phyloP scores from a whole-genome alignment of 1,140 invertebrate species.

The Nylanderia fulva region DNA sequence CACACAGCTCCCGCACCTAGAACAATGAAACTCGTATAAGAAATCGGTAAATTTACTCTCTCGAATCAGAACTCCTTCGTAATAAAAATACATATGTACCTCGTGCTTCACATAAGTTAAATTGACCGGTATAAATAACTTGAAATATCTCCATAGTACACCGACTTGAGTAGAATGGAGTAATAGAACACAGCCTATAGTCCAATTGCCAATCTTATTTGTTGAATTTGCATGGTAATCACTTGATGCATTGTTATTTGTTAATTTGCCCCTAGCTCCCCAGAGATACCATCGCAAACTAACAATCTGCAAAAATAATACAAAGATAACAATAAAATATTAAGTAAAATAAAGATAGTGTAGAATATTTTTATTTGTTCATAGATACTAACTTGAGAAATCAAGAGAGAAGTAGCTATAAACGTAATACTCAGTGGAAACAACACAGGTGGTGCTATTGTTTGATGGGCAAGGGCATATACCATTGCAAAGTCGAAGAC shows the following conservation, averaged over 20 bases:
- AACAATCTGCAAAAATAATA: slow-evolving; percentile 76
- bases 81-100: slow-evolving; percentile 85
- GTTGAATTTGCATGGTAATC: slow-evolving; percentile 72
- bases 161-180: slow-evolving; percentile 93
- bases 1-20: slow-evolving; percentile 89
- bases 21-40: not conserved
- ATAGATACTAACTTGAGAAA: slow-evolving; percentile 89
- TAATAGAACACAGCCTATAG: slow-evolving; percentile 86
- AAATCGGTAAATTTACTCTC: not conserved
- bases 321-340: not conserved
- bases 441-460: slow-evolving; percentile 86
- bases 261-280: slow-evolving; percentile 83
- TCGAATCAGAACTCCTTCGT: not conserved
- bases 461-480: slow-evolving; percentile 91
- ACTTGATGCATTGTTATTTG: slow-evolving; percentile 64
- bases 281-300: slow-evolving; percentile 85
- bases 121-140: slow-evolving; percentile 95
- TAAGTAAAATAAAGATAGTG: not conserved
- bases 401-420: slow-evolving; percentile 90
- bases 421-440: slow-evolving; percentile 89
- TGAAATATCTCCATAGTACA: slow-evolving; percentile 95
- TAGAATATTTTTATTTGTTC: not conserved
- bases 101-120: slow-evolving; percentile 93
- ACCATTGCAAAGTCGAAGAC: slow-evolving; percentile 95
- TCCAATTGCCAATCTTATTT: slow-evolving; percentile 81